These are phyloP conservation scores for Chloroclysta siterata DNA, from an alignment of 2,888 invertebrate genomes.

Conservation along the genomic window DNA sequence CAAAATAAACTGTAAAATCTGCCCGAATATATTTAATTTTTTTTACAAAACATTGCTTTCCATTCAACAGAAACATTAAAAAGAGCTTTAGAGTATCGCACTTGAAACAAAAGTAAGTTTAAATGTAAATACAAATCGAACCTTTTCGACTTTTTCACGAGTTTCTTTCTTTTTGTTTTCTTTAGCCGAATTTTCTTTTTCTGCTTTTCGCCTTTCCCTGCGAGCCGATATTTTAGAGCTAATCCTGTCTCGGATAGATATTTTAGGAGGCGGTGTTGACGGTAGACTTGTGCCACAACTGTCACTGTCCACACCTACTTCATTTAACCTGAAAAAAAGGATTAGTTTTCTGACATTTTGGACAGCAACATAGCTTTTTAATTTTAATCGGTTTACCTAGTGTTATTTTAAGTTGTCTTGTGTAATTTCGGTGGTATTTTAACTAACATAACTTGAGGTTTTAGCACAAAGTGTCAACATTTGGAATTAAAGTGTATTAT, in stretches of 20 bases:
- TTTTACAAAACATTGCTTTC: constrained; percentile 6
- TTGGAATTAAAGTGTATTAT: no score
- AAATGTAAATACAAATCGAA: constrained; percentile 51
- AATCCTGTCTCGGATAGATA: constrained; percentile 67
- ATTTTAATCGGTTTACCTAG: no score
- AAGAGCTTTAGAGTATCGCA: constrained; percentile 41
- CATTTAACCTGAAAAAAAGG: constrained; percentile 59
- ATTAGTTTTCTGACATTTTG: no score
- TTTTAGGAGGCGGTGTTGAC: constrained; percentile 52
- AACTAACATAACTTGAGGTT: no score
- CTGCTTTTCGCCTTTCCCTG: constrained; percentile 57
- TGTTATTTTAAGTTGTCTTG: no score
- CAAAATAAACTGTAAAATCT: no score
- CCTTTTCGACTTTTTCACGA: constrained; percentile 68
- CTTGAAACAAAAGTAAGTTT: constrained; percentile 38
- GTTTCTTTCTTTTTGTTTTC: constrained; percentile 59
- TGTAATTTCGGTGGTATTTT: no score
- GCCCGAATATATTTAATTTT: no score
- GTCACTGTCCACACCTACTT: constrained; percentile 58
- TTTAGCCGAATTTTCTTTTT: constrained; percentile 50
- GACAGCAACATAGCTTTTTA: no score
- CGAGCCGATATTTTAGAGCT: constrained; percentile 61
- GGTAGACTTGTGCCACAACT: constrained; percentile 50
- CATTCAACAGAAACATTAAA: constrained; percentile 47
- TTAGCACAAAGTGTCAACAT: no score